Evolutionary conservation across 30 jellyfish, hydroid and myxozoan species (phyloP).

Genomic region (Clytia hemisphaerica): DNA sequence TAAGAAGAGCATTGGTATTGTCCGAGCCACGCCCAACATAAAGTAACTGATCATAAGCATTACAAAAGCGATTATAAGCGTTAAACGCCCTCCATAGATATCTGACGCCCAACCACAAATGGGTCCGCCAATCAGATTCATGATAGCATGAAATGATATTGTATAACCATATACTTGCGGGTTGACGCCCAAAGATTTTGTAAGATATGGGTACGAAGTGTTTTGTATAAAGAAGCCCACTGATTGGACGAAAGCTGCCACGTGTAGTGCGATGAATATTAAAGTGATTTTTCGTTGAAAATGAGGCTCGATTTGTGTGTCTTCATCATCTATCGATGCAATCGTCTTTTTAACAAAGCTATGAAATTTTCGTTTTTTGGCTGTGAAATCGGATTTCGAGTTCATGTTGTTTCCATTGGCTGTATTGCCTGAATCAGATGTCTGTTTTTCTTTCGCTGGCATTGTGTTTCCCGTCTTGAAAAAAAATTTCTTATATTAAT

Average conservation of each 20-base stretch:
- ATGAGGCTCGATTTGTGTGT: too few species aligned
- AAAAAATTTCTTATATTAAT: too few species aligned
- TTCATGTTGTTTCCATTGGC: too few species aligned
- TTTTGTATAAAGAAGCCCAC: constrained; percentile 20
- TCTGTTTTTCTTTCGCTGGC: too few species aligned
- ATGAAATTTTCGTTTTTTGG: too few species aligned
- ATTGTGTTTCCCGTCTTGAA: too few species aligned
- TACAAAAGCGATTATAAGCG: constrained; percentile 9
- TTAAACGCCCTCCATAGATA: constrained; percentile 25
- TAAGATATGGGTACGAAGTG: constrained; percentile 24
- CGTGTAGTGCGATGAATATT: constrained; percentile 13
- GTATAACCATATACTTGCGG: constrained; percentile 25
- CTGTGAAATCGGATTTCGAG: too few species aligned
- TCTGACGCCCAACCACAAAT: constrained; percentile 21
- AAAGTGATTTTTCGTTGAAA: constrained; percentile 11
- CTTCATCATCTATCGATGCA: too few species aligned
- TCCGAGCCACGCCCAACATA: neutral
- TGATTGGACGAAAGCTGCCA: constrained; percentile 29
- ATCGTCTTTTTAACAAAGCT: too few species aligned
- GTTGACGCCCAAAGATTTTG: constrained; percentile 11
- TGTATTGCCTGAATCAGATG: too few species aligned
- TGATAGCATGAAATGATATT: constrained; percentile 23
- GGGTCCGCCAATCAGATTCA: constrained; percentile 35
- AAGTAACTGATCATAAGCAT: neutral
- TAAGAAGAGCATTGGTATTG: constrained; percentile 7